Evolutionary conservation across 2,888 invertebrate species (phyloP), one percentile per base, ranked within the genome.

Genomic region (Hypselothyrea guttata): DNA sequence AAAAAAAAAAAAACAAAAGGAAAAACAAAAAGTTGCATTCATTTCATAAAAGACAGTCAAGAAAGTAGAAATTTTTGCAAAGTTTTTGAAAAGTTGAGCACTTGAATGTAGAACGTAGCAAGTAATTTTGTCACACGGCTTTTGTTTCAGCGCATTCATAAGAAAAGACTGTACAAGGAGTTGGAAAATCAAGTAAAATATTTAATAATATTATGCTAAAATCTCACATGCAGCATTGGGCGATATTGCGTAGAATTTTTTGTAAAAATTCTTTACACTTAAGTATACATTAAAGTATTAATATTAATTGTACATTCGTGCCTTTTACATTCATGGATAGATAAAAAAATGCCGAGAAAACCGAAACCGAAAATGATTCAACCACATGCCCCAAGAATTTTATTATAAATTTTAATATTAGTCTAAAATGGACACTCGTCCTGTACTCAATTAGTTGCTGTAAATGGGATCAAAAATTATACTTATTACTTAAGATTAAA

Each of bases 381-480:
- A n/a, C n/a, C n/a, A n/a, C n/a, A n/a, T n/a, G n/a, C n/a, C 38
- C 16, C 16, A 18, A 18, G 18, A 38, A 38, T 38, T 38, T 34
- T 34, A 34, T 34, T 12, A 7, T 34, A 8, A 16, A 5, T 38
- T 8, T 15, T 13, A 35, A 35, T 12, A 9, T 9, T 9, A 28
- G 8, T 28, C 28, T 35, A 38, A 18, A 0, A 9, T 18, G 57
- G 18, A 64, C 51, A 51, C 51, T 69, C 52, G 69, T 67, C 62
- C 35, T 46, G 63, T 68, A 68, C 31, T 62, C 15, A 22, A 33
- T 68, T 70, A 55, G 59, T 68, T 68, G 65, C 64, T 59, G 65
- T 59, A 74, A 22, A 76, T 40, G 76, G 76, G 76, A 76, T 78
- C 82, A 82, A 76, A 51, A 63, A 60, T 65, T 28, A 52, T 66